These are phyloP conservation scores for Hypselothyrea guttata DNA, from an alignment of 2,888 invertebrate genomes.

Conservation along the genomic window DNA sequence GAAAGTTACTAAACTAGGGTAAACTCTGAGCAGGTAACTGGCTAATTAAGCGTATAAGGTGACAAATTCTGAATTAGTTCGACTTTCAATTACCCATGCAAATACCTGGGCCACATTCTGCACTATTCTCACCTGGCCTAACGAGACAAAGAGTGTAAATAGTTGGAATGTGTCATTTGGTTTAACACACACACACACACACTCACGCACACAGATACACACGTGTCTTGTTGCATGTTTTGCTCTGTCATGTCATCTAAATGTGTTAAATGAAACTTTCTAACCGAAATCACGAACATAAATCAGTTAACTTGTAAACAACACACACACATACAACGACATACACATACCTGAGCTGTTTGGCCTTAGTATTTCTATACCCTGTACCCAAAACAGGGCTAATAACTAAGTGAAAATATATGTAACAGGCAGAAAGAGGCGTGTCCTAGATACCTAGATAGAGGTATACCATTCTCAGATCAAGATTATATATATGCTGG, in stretches of 20 bases:
- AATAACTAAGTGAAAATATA: no score
- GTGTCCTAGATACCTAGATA: no score
- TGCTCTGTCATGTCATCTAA: slow-evolving; percentile 28
- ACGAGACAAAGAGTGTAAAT: neutral
- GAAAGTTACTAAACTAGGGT: no score
- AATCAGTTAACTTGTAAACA: slow-evolving; percentile 73
- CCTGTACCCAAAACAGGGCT: no score
- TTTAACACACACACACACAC: neutral
- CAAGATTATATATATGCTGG: no score
- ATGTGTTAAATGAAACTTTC: slow-evolving; percentile 56
- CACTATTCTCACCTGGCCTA: neutral
- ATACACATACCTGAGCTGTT: neutral
- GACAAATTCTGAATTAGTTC: neutral
- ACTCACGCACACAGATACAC: neutral
- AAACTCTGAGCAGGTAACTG: no score
- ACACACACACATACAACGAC: slow-evolving; percentile 25
- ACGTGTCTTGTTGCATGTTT: neutral
- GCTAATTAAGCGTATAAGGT: no score
- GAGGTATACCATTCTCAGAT: no score
- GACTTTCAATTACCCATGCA: neutral
- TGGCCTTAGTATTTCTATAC: slow-evolving; percentile 16
- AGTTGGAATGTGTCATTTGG: slow-evolving; percentile 9
- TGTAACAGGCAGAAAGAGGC: no score
- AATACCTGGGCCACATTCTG: neutral
- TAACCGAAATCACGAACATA: slow-evolving; percentile 64